Base-by-base conservation (phyloP, 2,797 vertebrate genomes). In the Cirrhinus mrigala region DNA sequence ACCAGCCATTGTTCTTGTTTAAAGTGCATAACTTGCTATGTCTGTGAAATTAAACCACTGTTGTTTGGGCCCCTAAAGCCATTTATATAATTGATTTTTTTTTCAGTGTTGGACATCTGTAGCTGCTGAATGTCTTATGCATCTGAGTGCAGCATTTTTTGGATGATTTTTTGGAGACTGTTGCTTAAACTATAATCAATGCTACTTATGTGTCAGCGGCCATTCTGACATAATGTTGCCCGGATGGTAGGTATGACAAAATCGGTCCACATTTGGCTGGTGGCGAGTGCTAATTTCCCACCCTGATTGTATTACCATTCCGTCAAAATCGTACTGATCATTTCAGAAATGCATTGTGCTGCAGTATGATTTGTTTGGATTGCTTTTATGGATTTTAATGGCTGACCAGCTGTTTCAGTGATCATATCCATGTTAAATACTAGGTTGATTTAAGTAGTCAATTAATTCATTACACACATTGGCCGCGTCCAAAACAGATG, bases 351-450 rank as follows among this genome's bases (percentile, higher is more conserved):
- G 58, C 44, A 20, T 48, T 64, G 40, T 48, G 9, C 40, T 48
- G n/a, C 9, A 20, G 29, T 64, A 3, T 22, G 76, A 78, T 64
- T 64, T 64, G 16, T 48, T 79, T 62, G 77, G 40, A 64, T 14
- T 64, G 60, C 6, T 24, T 20, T 64, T 66, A 64, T 50, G 77
- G 24, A 48, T 64, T 64, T 22, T 48, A 64, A 48, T 79, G 44
- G 16, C 29, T 66, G 44, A 79, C 40, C 58, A 62, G 16, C 58
- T 64, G 58, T 79, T 24, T 79, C 60, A 29, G 58, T 79, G 77
- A 79, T 66, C 58, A 78, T 78, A 60, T 78, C 75, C n/a, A n/a
- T 77, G 75, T 78, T 78, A 78, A 62, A 78, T 46, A 78, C 33
- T 60, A 62, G 76, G 58, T 20, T 20, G 56, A 62, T 62, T 44